Evolutionary conservation across 2,888 invertebrate species (phyloP), one percentile per base, ranked within the genome.

Genomic region (Clunio marinus): DNA sequence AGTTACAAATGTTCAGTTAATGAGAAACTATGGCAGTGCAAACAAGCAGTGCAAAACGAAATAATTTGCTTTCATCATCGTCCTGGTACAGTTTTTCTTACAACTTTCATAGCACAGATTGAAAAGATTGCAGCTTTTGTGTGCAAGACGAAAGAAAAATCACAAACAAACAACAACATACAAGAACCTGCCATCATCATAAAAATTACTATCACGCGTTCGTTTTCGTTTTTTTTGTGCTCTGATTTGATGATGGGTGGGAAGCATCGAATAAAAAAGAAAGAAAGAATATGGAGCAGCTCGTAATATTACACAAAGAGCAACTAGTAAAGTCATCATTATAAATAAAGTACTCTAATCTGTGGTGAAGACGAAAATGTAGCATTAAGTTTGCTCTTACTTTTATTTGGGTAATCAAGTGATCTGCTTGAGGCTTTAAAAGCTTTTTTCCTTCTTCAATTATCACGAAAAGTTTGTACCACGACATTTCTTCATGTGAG

Each of bases 311-410:
- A 41, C 41, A 41, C 2, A 41, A 51, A 51, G 22, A n/a, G 51
- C 51, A 51, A 51, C 51, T 51, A 20, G 51, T 51, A 17, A 51
- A 51, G 17, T 51, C 51, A 20, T 51, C 51, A 51, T 51, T 51
- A 51, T 20, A 22, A 51, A 51, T 51, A 51, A 51, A 51, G 20
- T 7, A n/a, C 10, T 3, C 3, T 41, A 13, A 7, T n/a, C 41
- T n/a, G 3, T 51, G 8, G 5, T 22, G 4, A 5, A 51, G 20
- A 17, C 22, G 22, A 17, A 51, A 17, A 17, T 22, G 7, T 4
- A 20, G 20, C 51, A 51, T 51, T 51, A 51, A 10, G 17, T 10
- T n/a, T n/a, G n/a, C 10, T 41, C 15, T 41, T 41, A 41, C 41
- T 41, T 41, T 41, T 41, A 32, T 8, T 41, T 41, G n/a, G 10